Evolutionary conservation across 2,797 vertebrate genomes (phyloP).

Genomic region (Arrhamphus sclerolepis): DNA sequence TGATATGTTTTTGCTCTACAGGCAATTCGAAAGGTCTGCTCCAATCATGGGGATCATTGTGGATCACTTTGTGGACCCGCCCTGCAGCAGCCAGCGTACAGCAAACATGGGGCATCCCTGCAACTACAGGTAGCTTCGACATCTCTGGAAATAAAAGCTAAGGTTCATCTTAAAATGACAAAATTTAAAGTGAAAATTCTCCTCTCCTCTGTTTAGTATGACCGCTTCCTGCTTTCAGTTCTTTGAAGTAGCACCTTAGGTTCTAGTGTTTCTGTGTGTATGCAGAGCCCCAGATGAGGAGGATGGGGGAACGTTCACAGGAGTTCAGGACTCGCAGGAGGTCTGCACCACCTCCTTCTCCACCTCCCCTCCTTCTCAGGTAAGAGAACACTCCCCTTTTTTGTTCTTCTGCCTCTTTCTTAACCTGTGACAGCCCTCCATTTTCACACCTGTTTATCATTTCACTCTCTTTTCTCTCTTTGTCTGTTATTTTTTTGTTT

Average conservation of each 20-base stretch:
- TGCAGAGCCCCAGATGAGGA: constrained; percentile 89
- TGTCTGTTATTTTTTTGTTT: constrained; percentile 25
- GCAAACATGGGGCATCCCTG: constrained; percentile 72
- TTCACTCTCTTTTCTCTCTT: constrained; percentile 57
- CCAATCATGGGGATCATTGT: constrained; percentile 99
- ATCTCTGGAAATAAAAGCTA: no score
- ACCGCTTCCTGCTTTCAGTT: no score
- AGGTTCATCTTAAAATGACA: no score
- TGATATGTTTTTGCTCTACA: constrained; percentile 56
- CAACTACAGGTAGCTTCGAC: constrained; percentile 70
- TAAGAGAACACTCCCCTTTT: constrained; percentile 46
- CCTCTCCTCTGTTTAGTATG: no score
- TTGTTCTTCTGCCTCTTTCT: constrained; percentile 2
- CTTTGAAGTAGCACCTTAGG: no score
- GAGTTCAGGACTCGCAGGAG: constrained; percentile 97
- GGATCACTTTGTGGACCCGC: constrained; percentile 98
- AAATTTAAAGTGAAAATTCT: no score
- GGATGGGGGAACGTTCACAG: constrained; percentile 81
- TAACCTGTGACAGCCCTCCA: constrained; percentile 17
- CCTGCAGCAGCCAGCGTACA: constrained; percentile 87
- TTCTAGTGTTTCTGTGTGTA: constrained; percentile 5
- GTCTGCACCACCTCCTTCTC: constrained; percentile 98
- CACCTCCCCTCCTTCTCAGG: constrained; percentile 97
- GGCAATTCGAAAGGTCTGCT: constrained; percentile 94
- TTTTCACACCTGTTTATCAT: constrained; percentile 50